phyloP scores from a whole-genome alignment of 1,140 invertebrate genomes.

The Drosophila nikananu region DNA sequence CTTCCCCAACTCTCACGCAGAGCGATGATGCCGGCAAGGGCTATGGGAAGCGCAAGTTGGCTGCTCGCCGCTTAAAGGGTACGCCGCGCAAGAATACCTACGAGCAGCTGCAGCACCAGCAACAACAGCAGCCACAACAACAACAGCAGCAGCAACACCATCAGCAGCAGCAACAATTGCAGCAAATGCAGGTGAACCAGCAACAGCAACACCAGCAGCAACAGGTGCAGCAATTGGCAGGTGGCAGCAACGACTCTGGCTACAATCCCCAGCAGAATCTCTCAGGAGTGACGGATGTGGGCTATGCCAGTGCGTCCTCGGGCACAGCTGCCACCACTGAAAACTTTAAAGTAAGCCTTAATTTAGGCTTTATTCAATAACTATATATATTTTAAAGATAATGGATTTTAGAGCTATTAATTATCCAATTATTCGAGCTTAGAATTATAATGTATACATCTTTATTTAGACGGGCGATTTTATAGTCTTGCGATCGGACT shows the following conservation, averaged over 20 bases:
- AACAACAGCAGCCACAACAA: slow-evolving; percentile 41
- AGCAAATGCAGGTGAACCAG: slow-evolving; percentile 42
- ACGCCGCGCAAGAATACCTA: slow-evolving; percentile 79
- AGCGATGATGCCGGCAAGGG: slow-evolving; percentile 77
- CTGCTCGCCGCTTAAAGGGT: slow-evolving; percentile 74
- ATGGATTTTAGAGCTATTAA: not conserved
- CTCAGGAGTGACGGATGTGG: slow-evolving; percentile 59
- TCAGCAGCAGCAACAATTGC: slow-evolving; percentile 46
- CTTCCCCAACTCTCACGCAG: slow-evolving; percentile 42
- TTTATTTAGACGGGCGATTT: slow-evolving; percentile 91
- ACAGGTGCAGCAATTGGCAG: slow-evolving; percentile 58
- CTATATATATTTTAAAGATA: not conserved
- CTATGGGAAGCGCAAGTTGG: slow-evolving; percentile 72
- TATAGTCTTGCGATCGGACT: slow-evolving; percentile 92
- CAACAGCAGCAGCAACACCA: slow-evolving; percentile 28
- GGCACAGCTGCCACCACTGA: slow-evolving; percentile 52
- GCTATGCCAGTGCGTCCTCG: slow-evolving; percentile 56
- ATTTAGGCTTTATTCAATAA: not conserved
- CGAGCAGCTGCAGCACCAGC: slow-evolving; percentile 52
- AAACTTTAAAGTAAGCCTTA: slow-evolving; percentile 76
- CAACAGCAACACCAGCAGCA: slow-evolving; percentile 59
- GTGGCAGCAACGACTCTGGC: slow-evolving; percentile 50
- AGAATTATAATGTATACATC: not conserved
- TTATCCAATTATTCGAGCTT: not conserved
- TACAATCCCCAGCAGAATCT: slow-evolving; percentile 80